Percentiles rank a stretch among this genome's conserved stretches.
phyloP scores from a whole-genome alignment of 1,140 invertebrate species.

The Tigriopus japonicus region DNA sequence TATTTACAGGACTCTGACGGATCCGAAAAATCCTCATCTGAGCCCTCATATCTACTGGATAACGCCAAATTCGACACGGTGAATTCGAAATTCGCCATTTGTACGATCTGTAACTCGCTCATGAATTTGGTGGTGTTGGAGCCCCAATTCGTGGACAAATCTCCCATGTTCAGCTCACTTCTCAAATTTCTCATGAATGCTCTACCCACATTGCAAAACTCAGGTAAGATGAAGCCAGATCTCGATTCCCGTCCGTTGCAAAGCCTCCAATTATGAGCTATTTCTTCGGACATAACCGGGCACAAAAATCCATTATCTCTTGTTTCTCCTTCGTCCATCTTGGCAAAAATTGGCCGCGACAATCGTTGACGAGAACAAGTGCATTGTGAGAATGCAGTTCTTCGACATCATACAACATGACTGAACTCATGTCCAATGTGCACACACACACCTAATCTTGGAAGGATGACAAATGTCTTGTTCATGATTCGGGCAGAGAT shows the following conservation, averaged over 20 bases:
- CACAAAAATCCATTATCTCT: too few species aligned
- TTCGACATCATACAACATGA: too few species aligned
- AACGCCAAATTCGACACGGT: constrained; percentile 13
- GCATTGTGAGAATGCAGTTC: too few species aligned
- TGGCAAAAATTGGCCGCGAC: too few species aligned
- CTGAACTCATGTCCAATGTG: too few species aligned
- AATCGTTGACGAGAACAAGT: too few species aligned
- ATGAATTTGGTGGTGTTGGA: constrained; percentile 81
- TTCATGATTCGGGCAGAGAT: too few species aligned
- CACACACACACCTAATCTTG: too few species aligned
- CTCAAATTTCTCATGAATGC: constrained; percentile 69
- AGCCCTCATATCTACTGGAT: constrained; percentile 4
- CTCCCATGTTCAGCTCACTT: constrained; percentile 28
- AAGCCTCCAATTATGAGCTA: not conserved
- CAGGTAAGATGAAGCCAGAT: constrained; percentile 17
- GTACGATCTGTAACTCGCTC: constrained; percentile 69
- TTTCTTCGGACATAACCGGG: too few species aligned
- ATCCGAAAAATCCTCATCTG: not conserved
- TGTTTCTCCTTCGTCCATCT: too few species aligned
- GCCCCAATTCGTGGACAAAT: constrained; percentile 30
- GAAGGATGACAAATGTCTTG: too few species aligned
- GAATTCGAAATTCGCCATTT: constrained; percentile 38
- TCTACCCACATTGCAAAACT: constrained; percentile 59
- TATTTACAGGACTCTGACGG: not conserved
- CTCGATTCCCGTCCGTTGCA: not conserved